A percentile compares a stretch with the other conserved stretches of the same genome.
phyloP scores from a whole-genome alignment of 2,797 vertebrate species.

The Eptatretus atami region DNA sequence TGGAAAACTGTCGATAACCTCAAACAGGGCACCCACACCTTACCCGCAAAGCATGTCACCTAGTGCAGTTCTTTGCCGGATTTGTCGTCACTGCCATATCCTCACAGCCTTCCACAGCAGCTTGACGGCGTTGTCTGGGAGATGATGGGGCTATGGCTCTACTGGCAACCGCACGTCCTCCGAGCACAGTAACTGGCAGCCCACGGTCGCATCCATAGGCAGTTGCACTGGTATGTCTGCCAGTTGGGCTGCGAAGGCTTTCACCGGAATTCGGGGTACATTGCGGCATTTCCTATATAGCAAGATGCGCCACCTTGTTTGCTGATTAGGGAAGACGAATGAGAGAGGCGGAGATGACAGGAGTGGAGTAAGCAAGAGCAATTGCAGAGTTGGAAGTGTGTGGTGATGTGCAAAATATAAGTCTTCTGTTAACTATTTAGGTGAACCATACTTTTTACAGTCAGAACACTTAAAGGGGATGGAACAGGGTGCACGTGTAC shows the following conservation, averaged over 20 bases:
- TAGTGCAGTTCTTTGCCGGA: conserved; percentile 13
- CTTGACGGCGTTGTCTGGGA: conserved; percentile 50
- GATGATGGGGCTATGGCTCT: conserved; percentile 80
- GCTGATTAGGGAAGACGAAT: too few species aligned
- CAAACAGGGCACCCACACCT: conserved; percentile 15
- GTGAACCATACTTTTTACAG: too few species aligned
- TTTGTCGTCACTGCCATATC: conserved; percentile 86
- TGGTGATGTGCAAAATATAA: too few species aligned
- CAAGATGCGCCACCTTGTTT: conserved; percentile 65
- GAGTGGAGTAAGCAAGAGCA: too few species aligned
- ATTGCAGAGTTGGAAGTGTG: too few species aligned
- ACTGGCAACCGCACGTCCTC: conserved; percentile 61
- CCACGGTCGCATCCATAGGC: conserved; percentile 67
- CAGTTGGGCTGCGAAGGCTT: conserved; percentile 91
- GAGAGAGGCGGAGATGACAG: too few species aligned
- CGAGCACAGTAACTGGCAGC: conserved; percentile 70
- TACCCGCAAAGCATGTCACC: conserved; percentile 56
- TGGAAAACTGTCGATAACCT: too few species aligned
- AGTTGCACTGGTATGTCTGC: conserved; percentile 94
- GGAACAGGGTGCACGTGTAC: too few species aligned
- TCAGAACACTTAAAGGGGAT: too few species aligned
- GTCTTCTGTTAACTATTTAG: too few species aligned
- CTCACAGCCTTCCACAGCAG: conserved; percentile 76
- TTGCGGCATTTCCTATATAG: conserved; percentile 47
- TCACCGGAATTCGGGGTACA: conserved; percentile 75